Base-by-base conservation (phyloP, 64 coral and sea anemone species). In the Montipora cactus region DNA sequence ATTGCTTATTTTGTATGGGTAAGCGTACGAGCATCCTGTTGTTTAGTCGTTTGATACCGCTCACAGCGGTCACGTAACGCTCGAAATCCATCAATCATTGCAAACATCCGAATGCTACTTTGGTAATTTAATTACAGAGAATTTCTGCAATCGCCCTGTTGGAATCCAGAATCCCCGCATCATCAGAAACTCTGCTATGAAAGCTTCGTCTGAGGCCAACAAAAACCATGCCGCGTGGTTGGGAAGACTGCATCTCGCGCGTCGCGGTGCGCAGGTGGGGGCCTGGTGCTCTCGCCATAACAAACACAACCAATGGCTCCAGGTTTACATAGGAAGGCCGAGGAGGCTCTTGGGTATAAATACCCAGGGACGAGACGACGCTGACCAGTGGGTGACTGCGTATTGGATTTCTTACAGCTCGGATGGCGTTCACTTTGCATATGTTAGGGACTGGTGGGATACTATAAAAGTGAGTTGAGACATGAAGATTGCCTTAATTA, bases 121-220 rank as follows among this genome's bases (percentile, higher is more conserved):
- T 6, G 16, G 0, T 20, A 46, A 59, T 73, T 18, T 16, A 10
- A 23, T 37, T 22, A 58, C 25, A 89, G 87, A 59, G 16, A 78
- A 62, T 77, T 77, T 75, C 75, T 89, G 70, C 73, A 89, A 78
- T 59, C 20, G 49, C 20, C 76, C 92, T 47, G 75, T 88, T 22
- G 92, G 92, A 49, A 78, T 93, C n/a, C 83, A 77, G 49, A 87
- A 93, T 93, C 84, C 84, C 37, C 92, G 92, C 9, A 87, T 93
- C 46, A 80, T 93, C 46, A 80, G 21, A 18, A 93, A 93, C 22
- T 67, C 69, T 15, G 84, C 83, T 46, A 93, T 93, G 92, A 88
- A 84, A 57, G 84, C 92, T 21, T 93, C 92, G 52, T 93, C 92
- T 22, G 64, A 66, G 64, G 69, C 50, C 37, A 25, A 81, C 44